Evolutionary conservation across 1,140 invertebrate species (phyloP).

Genomic region (Oryzaephilus surinamensis): DNA sequence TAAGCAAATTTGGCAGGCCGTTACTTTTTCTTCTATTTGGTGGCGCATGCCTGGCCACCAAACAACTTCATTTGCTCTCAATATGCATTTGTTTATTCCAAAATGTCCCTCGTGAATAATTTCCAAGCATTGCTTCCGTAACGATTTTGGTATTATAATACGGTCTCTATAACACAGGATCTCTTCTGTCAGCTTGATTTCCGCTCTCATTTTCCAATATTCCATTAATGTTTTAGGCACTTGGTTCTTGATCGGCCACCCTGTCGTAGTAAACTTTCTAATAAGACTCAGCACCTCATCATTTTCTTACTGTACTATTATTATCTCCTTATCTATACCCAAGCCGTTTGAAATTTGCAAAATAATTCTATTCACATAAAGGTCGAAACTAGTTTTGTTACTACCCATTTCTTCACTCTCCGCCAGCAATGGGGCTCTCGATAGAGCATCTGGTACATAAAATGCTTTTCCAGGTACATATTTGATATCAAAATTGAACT

Average conservation of each 20-base stretch:
- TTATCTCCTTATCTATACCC: slow-evolving; percentile 2
- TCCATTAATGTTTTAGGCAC: neutral
- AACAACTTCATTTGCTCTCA: neutral
- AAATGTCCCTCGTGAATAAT: slow-evolving; percentile 1
- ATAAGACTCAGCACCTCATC: neutral
- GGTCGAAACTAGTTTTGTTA: slow-evolving; percentile 9
- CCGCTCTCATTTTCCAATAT: neutral
- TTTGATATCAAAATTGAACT: slow-evolving; percentile 23
- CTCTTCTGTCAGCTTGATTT: neutral
- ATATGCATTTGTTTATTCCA: slow-evolving; percentile 2
- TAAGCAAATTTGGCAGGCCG: slow-evolving; percentile 3
- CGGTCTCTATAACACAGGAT: neutral
- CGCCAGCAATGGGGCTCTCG: slow-evolving; percentile 17
- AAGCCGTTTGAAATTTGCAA: slow-evolving; percentile 4
- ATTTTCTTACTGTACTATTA: neutral
- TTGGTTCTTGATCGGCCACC: neutral
- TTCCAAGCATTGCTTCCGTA: neutral
- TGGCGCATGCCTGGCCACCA: slow-evolving; percentile 2
- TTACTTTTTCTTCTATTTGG: neutral
- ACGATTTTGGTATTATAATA: neutral
- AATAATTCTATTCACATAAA: slow-evolving; percentile 9
- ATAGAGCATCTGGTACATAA: slow-evolving; percentile 26
- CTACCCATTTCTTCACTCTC: neutral
- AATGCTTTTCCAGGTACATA: slow-evolving; percentile 28
- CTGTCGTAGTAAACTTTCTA: neutral